Base-by-base conservation (phyloP, 2,888 invertebrate genomes). In the Linnaemya vulpina region DNA sequence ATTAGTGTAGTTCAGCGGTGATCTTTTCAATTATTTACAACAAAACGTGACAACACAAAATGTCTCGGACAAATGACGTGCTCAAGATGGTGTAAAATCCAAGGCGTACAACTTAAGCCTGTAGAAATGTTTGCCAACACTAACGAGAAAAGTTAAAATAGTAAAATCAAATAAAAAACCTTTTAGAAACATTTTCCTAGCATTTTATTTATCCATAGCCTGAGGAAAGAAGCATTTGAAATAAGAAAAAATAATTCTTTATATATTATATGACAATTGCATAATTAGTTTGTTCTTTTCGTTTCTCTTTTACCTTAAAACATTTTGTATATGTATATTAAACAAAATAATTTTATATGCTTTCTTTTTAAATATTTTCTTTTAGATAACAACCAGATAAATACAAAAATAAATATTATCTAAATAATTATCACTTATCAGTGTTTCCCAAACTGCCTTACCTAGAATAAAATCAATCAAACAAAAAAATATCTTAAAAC, bases 351-450 rank as follows among this genome's bases (percentile, higher is more conserved):
- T 40, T 81, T 77, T 68, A 38, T 70, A 78, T 71, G 65, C 1
- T 17, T 65, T 81, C 73, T 62, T 51, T 74, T 74, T 22, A 15
- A 87, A 68, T 60, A 51, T 68, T 40, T 60, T 88, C 30, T 73
- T 88, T 38, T 87, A 90, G 90, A 89, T 90, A 89, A 88, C 85
- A 74, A 68, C 38, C 53, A 38, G 58, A 43, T 35, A 49, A 60
- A 76, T 60, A 51, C 20, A n/a, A 63, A 70, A 60, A 68, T 38
- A 67, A 60, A 80, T 40, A 60, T 76, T 63, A 70, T 74, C 55
- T 25, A 68, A 38, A 55, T 58, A 77, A 75, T 78, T 67, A 74
- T 79, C 55, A 80, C 40, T 65, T 55, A 78, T 77, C 87, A 82
- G 85, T 76, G 85, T 82, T 85, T 86, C 85, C 81, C 84, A 75